Evolutionary conservation across 2,888 invertebrate species (phyloP).

Genomic region (Xanthorhoe designata): DNA sequence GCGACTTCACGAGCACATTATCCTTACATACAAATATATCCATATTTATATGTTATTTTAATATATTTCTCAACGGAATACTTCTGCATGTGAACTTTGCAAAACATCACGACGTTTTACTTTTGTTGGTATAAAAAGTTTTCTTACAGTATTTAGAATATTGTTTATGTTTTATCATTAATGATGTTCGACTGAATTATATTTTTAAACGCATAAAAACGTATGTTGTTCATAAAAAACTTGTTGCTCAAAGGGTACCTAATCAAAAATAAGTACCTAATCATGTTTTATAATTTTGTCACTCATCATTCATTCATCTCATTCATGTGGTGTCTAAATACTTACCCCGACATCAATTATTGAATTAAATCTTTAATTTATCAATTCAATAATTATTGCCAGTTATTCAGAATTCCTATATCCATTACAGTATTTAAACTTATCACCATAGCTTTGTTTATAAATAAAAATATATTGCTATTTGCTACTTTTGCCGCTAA

Average conservation of each 20-base stretch:
- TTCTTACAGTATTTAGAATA: not conserved
- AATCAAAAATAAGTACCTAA: not conserved
- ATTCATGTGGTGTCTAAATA: not conserved
- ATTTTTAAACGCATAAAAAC: not conserved
- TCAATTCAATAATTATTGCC: slow-evolving; percentile 22
- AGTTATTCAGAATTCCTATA: not conserved
- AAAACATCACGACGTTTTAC: slow-evolving; percentile 11
- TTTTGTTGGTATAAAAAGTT: not conserved
- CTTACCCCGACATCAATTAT: slow-evolving; percentile 18
- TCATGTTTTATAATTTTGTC: not conserved
- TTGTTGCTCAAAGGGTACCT: not conserved
- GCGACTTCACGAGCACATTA: slow-evolving; percentile 37
- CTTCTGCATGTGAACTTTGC: slow-evolving; percentile 30
- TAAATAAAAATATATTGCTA: not conserved
- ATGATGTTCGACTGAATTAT: not conserved
- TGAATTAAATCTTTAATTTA: slow-evolving; percentile 5
- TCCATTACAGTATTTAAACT: not conserved
- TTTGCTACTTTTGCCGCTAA: not conserved
- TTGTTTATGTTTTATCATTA: not conserved
- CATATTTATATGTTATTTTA: slow-evolving; percentile 27
- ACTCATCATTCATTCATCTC: not conserved
- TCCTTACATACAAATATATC: slow-evolving; percentile 50
- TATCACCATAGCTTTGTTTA: not conserved
- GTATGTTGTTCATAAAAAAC: not conserved
- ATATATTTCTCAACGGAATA: slow-evolving; percentile 16